Evolutionary conservation across 2,113 vertebrate genomes (phyloP), one percentile per base, ranked within the genome.

Genomic region (Poeciliopsis turrubarensis): DNA sequence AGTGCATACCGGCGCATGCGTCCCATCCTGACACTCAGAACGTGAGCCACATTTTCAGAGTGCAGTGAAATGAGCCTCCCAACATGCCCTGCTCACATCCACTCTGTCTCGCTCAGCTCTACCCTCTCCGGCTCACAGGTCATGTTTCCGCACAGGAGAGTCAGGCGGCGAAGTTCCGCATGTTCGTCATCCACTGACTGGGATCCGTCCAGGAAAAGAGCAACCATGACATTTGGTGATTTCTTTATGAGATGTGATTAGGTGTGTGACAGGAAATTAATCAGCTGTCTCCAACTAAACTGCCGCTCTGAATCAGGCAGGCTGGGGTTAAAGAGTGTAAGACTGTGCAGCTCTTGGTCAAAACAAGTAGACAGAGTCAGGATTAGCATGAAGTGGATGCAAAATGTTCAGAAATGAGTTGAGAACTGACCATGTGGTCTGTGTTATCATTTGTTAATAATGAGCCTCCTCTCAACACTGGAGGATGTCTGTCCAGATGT

Each of bases 231-330:
- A 11, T 25, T 70, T 29, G 68, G 83, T 81, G 78, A 85, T 81
- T 80, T 79, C 73, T 81, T 87, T 85, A 88, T 87, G 83, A 89
- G 79, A 77, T 73, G 64, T 88, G 89, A 89, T 92, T 89, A 91
- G 87, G 68, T 11, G 61, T 62, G 79, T 31, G 39, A 73, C 75
- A 63, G 81, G 70, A 85, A 81, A 89, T 88, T 86, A 84, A 79
- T 90, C 78, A 8, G 80, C 66, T 37, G 81, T 60, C 69, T 80
- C 17, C 0, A 37, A 79, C 69, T 60, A 30, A 70, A 74, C 37
- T 67, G 7, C 25, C 25, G 25, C n/a, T 61, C 44, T 85, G 60
- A 68, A 68, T 27, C 68, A 80, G 39, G 61, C 44, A 77, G 60
- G 60, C 64, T 65, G 63, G 54, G 60, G 79, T 78, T 62, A 67